phyloP scores from a whole-genome alignment of 1,140 invertebrate genomes.

The Scylla paramamosain region DNA sequence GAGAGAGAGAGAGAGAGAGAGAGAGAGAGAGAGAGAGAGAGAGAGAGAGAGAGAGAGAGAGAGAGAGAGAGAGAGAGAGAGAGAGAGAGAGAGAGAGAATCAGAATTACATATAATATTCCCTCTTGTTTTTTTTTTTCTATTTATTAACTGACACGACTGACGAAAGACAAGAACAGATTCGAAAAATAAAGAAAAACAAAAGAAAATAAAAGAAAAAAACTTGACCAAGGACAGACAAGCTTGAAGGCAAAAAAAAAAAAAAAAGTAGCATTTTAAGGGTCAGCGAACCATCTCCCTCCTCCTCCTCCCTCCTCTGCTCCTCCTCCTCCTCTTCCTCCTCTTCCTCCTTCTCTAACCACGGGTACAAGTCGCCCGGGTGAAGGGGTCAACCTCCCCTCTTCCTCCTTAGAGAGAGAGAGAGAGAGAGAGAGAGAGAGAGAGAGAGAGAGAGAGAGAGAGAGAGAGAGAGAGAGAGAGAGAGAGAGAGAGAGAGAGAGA shows the following conservation, averaged over 20 bases:
- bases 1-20: too few species aligned
- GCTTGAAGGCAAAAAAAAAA: too few species aligned
- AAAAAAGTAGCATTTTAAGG: neutral
- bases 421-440: too few species aligned
- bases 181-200: neutral
- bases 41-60: neutral
- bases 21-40: too few species aligned
- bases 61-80: neutral
- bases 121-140: too few species aligned
- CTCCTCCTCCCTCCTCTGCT: neutral
- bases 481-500: slow-evolving; percentile 10
- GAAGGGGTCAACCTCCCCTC: neutral
- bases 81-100: slow-evolving; percentile 15
- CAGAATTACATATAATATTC: neutral
- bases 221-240: neutral
- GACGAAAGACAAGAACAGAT: neutral
- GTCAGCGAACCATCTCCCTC: neutral
- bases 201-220: neutral
- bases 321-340: neutral
- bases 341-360: neutral
- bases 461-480: slow-evolving; percentile 31
- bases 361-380: neutral
- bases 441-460: slow-evolving; percentile 39
- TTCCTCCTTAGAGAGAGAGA: neutral
- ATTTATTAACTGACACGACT: too few species aligned